Base-by-base conservation (phyloP, 1,140 invertebrate genomes). In the Paracyclopina nana region DNA sequence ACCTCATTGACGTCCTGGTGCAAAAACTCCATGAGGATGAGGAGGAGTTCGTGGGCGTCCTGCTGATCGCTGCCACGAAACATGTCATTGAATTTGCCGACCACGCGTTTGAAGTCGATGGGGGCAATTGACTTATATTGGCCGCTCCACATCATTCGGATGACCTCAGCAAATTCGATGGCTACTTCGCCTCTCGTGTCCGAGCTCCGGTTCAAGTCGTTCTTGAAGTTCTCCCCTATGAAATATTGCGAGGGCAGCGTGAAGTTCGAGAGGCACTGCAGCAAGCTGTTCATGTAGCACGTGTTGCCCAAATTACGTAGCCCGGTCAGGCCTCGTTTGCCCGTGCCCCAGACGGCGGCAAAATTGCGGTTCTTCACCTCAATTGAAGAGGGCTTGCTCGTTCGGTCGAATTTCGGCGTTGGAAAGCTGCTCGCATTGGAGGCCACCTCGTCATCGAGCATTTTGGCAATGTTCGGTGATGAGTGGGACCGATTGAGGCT, bases 11-110 rank as follows among this genome's bases (percentile, higher is more conserved):
- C 66, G 58, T 91, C 87, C 55, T 85, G 80, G 60, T 92, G 85
- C 54, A 94, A 69, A 71, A 80, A 84, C 58, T 92, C 85, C 63
- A 94, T 72, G 3, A 94, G 68, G 57, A 88, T 83, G 14, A 79
- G 79, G 1, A 94, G 71, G 61, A 95, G 91, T 62, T 96, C 90
- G 62, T 95, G 87, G 0, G 87, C 85, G 63, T 96, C 90, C 62
- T 95, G 90, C 60, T 95, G 90, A 52, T 86, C 78, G 56, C 73
- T 72, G 24, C 78, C 80, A 48, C 76, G 74, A 66, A 92, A 94
- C 56, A 78, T 75, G 45, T 77, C 66, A 58, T 81, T 73, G 56
- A 77, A 31, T 53, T 76, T 74, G 9, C 80, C 80, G 38, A 85
- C 72, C 12, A 75, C 72, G 55, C 69, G 70, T 77, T 81, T 58